Evolutionary conservation across 2,888 invertebrate species (phyloP).

Genomic region (Sepiola atlantica): DNA sequence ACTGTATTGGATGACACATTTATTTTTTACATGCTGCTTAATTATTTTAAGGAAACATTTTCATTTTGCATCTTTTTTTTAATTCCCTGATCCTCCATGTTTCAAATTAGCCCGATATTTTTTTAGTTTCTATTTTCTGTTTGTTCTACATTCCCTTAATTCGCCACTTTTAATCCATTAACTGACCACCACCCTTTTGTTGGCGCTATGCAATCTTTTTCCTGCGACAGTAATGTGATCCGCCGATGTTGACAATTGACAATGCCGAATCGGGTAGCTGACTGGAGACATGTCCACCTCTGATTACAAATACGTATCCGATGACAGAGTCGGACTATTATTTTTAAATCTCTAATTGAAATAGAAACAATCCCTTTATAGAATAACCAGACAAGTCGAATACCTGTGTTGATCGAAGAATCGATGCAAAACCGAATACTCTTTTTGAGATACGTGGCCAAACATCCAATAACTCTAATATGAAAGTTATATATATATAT

Average conservation of each 20-base stretch:
- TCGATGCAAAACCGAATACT: too few species aligned
- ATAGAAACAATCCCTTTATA: background rate
- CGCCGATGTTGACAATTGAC: background rate
- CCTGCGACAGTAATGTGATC: background rate
- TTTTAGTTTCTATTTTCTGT: background rate
- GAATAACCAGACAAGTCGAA: background rate
- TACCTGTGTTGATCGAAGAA: background rate
- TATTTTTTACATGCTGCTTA: background rate
- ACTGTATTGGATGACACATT: background rate
- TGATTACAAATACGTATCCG: background rate
- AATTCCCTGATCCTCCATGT: background rate
- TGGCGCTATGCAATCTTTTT: background rate
- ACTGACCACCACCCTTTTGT: background rate
- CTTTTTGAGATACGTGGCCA: too few species aligned
- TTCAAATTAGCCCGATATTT: background rate
- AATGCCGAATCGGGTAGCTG: background rate
- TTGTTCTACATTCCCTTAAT: background rate
- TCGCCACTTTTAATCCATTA: background rate
- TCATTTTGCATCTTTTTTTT: background rate
- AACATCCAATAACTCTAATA: too few species aligned
- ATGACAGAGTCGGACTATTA: background rate
- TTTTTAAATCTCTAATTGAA: background rate
- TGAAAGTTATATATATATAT: too few species aligned
- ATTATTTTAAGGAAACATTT: background rate
- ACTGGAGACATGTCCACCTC: constrained; percentile 18